Conservation (phyloP, 2,888 invertebrate genomes). For the Amblyjoppa fuscipennis region DNA sequence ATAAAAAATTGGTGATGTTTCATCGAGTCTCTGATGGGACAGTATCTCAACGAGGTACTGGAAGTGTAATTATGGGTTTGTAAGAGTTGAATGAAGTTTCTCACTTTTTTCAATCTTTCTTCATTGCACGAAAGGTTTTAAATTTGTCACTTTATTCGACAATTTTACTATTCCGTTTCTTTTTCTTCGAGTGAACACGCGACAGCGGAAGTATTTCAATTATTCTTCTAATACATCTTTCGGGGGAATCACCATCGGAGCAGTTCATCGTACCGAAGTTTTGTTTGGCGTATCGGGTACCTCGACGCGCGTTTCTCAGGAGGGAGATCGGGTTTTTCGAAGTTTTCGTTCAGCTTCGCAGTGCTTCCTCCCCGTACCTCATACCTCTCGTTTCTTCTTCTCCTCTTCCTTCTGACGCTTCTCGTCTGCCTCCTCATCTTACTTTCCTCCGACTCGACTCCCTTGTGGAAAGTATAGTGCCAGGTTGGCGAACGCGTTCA, state of each 20-base stretch:
- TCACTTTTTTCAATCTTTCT: neutral
- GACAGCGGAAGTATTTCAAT: slow-evolving; percentile 5
- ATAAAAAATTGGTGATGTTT: neutral
- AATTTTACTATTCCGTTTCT: neutral
- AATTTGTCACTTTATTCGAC: neutral
- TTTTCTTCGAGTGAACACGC: neutral
- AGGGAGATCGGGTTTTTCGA: slow-evolving; percentile 37
- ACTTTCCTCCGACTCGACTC: slow-evolving; percentile 43
- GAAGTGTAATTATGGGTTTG: neutral
- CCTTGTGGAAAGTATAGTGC: slow-evolving; percentile 65
- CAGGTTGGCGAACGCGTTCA: slow-evolving; percentile 71
- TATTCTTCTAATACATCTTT: neutral
- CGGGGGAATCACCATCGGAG: neutral
- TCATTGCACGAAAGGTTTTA: neutral
- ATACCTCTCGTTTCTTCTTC: slow-evolving; percentile 3
- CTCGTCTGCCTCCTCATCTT: slow-evolving; percentile 65
- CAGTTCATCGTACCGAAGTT: slow-evolving; percentile 46
- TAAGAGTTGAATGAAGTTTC: neutral
- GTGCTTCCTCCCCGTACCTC: slow-evolving; percentile 29
- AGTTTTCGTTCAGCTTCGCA: slow-evolving; percentile 45
- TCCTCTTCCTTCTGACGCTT: slow-evolving; percentile 30
- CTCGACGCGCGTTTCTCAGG: slow-evolving; percentile 51
- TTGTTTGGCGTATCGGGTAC: slow-evolving; percentile 63
- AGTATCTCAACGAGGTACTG: neutral
- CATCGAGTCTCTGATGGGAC: neutral